These are phyloP conservation scores for Etheostoma spectabile DNA, from an alignment of 2,113 vertebrate genomes.

Conservation along the genomic window DNA sequence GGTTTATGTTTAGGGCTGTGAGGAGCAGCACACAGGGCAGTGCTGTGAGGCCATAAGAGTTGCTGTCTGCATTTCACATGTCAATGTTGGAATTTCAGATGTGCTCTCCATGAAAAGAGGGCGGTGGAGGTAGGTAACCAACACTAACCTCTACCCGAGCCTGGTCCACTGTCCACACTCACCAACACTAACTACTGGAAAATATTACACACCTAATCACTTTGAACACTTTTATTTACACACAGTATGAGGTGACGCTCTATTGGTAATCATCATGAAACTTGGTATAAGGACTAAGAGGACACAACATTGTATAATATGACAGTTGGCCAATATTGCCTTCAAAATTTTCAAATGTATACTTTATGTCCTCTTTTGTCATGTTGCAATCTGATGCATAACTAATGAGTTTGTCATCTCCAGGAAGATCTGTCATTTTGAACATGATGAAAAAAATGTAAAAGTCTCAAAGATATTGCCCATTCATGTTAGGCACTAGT, in stretches of 20 bases:
- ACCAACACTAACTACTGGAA: slow-evolving; percentile 11
- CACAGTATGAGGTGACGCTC: neutral
- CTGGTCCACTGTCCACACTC: neutral
- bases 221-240: neutral
- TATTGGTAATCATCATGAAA: neutral
- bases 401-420: neutral
- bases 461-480: neutral
- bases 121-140: slow-evolving; percentile 40
- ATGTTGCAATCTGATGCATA: neutral
- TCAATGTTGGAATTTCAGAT: slow-evolving; percentile 73
- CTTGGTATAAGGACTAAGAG: neutral
- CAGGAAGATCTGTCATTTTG: neutral
- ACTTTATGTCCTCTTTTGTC: neutral
- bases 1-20: slow-evolving; percentile 31
- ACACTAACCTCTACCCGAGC: slow-evolving; percentile 30
- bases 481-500: neutral
- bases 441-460: neutral
- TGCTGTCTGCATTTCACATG: slow-evolving; percentile 75
- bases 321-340: neutral
- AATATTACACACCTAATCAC: neutral
- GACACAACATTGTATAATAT: neutral
- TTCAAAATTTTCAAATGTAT: neutral
- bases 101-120: slow-evolving; percentile 56
- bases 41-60: slow-evolving; percentile 68
- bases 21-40: slow-evolving; percentile 29